phyloP scores from a whole-genome alignment of 92 coral and sea anemone genomes.

The Zoanthus solanderi region DNA sequence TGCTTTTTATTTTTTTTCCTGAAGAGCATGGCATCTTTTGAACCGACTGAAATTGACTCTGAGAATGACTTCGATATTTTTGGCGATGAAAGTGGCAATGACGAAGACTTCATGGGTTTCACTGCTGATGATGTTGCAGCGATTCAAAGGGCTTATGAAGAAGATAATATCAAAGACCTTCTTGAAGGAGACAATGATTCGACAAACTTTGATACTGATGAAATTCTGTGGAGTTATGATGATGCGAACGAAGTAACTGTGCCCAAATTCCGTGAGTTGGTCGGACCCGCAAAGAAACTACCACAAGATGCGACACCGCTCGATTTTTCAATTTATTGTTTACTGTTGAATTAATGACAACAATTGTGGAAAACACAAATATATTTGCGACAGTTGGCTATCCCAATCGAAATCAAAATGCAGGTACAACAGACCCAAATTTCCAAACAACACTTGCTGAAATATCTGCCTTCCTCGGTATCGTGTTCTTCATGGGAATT shows the following conservation, averaged over 20 bases:
- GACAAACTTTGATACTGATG: neutral
- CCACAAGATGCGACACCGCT: neutral
- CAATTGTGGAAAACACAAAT: constrained; percentile 30
- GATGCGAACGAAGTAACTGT: neutral
- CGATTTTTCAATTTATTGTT: no score
- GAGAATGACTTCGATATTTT: constrained; percentile 27
- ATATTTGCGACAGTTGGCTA: constrained; percentile 6
- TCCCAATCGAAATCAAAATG: constrained; percentile 26
- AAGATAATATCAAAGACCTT: constrained; percentile 1
- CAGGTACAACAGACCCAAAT: neutral
- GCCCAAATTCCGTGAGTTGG: neutral
- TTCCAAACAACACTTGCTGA: constrained; percentile 18
- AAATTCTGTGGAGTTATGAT: constrained; percentile 15
- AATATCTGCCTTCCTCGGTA: neutral
- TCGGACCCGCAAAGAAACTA: constrained; percentile 18
- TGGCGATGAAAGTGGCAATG: constrained; percentile 1
- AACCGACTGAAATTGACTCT: neutral
- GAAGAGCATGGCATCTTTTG: no score
- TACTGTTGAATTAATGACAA: constrained; percentile 13
- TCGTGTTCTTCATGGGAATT: constrained; percentile 11
- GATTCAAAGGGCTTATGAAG: no score
- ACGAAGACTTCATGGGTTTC: neutral
- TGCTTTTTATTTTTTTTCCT: neutral
- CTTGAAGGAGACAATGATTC: constrained; percentile 17
- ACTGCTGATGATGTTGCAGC: no score